Evolutionary conservation across 2,888 invertebrate species (phyloP), one percentile per base, ranked within the genome.

Genomic region (Euplexia lucipara): DNA sequence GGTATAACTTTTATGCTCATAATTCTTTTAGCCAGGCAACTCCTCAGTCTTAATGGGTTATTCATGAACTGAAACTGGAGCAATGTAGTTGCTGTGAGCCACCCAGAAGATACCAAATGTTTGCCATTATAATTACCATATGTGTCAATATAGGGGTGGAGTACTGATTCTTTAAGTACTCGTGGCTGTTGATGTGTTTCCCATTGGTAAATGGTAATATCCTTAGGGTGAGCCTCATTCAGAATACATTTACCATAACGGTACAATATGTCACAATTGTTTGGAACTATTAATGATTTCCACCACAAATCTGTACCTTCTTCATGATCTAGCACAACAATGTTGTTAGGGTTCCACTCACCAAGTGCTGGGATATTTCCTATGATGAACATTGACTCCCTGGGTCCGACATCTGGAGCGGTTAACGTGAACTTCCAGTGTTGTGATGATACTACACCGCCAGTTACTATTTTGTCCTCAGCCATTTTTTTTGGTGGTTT

Each of bases 21-120:
- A 68, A 96, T 92, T 80, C 97, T 96, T 75, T 96, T 96, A 80
- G 96, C 95, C 82, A 97, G 96, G 78, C 97, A 96, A 81, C 97
- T 96, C 84, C 97, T 97, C 56, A 98, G 95, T 75, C 97, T 97
- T 63, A 98, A 96, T 1, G 98, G 97, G 83, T 97, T 97, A 84
- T 97, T 97, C 82, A 97, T 96, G 83, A 98, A 96, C 90, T 98
- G 98, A 68, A 99, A 96, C 88, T 98, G 98, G 49, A 99, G 95
- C 59, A 98, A 95, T n/a, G 97, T 97, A 88, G 98, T 98, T 71
- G 96, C 96, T 41, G 97, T 98, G 32, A 98, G 94, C 98, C 98
- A 99, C 14, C 98, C 98, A 77, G 96, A 96, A 84, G 97, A 97
- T 14, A 98, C 92, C 77, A 96, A 96, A 72, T 92, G 91, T 30